Conservation (phyloP, 2,113 vertebrate genomes). For the Ia io region DNA sequence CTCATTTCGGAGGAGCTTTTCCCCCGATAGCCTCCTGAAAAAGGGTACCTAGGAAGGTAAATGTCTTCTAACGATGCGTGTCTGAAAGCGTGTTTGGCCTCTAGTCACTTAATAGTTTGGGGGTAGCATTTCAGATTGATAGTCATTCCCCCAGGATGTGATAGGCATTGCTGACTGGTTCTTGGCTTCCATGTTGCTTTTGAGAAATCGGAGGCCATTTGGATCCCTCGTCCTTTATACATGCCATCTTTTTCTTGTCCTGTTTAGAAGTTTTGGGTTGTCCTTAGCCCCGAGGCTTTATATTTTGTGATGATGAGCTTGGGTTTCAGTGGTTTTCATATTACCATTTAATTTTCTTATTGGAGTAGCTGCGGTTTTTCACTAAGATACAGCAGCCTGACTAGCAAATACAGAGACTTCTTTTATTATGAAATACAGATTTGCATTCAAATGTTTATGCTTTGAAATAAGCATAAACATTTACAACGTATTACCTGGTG, state of each 20-base stretch:
- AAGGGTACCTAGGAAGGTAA: neutral
- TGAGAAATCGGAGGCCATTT: neutral
- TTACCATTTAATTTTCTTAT: neutral
- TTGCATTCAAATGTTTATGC: no score
- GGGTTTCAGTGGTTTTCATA: no score
- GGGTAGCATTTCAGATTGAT: neutral
- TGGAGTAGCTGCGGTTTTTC: neutral
- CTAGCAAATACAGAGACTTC: neutral
- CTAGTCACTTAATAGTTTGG: accelerated
- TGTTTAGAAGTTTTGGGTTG: neutral
- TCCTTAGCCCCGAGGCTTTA: neutral
- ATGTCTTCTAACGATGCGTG: accelerated
- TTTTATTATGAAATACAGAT: neutral
- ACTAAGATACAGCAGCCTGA: neutral
- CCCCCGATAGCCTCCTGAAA: neutral
- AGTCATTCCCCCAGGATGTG: neutral
- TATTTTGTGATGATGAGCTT: neutral
- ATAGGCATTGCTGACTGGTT: accelerated
- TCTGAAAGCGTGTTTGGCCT: neutral
- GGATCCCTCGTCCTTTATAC: neutral
- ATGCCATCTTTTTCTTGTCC: neutral
- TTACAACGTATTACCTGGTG: neutral
- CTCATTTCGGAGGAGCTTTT: neutral
- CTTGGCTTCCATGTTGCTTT: accelerated
- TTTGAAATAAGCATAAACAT: neutral